Conservation (phyloP, 2,113 vertebrate species). For the Microtus ochrogaster region DNA sequence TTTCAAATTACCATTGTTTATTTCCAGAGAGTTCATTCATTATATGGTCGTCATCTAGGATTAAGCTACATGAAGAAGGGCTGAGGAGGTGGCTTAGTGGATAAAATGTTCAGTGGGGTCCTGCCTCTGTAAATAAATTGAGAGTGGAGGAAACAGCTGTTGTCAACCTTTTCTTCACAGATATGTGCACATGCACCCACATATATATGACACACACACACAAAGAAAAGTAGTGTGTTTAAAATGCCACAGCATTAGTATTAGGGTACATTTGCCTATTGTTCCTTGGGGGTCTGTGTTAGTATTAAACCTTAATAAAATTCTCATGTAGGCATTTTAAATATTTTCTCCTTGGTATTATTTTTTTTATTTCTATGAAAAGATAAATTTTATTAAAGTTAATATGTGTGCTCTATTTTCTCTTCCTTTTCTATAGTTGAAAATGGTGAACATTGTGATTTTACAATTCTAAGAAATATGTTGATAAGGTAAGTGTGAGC, state of each 20-base stretch:
- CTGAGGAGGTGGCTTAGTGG: neutral
- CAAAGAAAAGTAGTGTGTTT: neutral
- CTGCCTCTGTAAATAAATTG: neutral
- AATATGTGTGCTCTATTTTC: conserved; percentile 33
- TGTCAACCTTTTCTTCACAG: neutral
- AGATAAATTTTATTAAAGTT: conserved; percentile 48
- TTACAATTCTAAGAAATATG: conserved; percentile 99
- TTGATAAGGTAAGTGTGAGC: conserved; percentile 94
- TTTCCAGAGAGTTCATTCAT: conserved; percentile 16
- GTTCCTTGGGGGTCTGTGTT: neutral
- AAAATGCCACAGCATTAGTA: neutral
- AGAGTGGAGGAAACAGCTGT: neutral
- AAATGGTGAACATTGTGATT: conserved; percentile 98
- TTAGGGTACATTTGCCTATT: neutral
- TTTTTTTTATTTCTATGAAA: neutral
- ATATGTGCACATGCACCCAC: neutral
- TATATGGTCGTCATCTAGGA: conserved; percentile 14
- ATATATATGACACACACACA: neutral
- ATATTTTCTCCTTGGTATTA: conserved; percentile 23
- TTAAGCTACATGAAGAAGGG: neutral
- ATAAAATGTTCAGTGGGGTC: neutral
- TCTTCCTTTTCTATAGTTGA: conserved; percentile 89
- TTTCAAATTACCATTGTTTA: conserved; percentile 15
- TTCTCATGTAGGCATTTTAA: neutral
- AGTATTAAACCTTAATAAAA: conserved; percentile 23